Evolutionary conservation across 2,888 invertebrate genomes (phyloP).

Genomic region (Embidobia sp.): DNA sequence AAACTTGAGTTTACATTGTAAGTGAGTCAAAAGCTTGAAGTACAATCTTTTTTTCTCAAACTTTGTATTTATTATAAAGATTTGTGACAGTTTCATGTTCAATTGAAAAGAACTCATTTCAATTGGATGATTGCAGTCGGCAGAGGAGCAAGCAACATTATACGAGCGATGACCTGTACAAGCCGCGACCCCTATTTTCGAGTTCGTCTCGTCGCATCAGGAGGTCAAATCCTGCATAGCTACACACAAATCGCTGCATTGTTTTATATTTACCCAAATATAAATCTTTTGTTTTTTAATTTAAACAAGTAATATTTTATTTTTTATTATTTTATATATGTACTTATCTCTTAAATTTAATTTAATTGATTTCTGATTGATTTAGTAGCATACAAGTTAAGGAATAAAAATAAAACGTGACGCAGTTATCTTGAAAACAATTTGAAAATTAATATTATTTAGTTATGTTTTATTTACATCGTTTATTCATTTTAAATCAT

Average conservation of each 20-base stretch:
- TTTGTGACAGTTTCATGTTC: conserved; percentile 30
- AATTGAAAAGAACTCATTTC: conserved; percentile 59
- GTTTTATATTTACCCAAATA: conserved; percentile 5
- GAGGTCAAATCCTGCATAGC: conserved; percentile 81
- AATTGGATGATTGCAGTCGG: conserved; percentile 71
- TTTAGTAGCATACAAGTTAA: no score
- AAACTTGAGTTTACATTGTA: no score
- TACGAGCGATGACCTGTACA: conserved; percentile 87
- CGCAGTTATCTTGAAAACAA: no score
- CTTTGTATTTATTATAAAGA: conserved; percentile 12
- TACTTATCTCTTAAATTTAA: conserved; percentile 1
- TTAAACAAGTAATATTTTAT: neutral
- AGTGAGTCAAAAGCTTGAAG: conserved; percentile 13
- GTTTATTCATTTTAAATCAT: no score
- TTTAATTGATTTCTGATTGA: no score
- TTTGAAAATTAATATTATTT: no score
- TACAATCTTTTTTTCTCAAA: conserved; percentile 17
- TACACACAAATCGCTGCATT: conserved; percentile 54
- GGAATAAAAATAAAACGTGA: no score
- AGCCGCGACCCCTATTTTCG: conserved; percentile 85
- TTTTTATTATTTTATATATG: conserved; percentile 4
- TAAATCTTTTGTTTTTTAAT: conserved; percentile 38
- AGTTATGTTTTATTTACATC: no score
- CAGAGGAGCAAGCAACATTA: conserved; percentile 84
- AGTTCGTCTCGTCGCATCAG: conserved; percentile 82